Percentiles rank a stretch among this genome's conserved stretches.
Evolutionary conservation across 2,113 vertebrate genomes (phyloP).

Genomic region (Sardina pilchardus): DNA sequence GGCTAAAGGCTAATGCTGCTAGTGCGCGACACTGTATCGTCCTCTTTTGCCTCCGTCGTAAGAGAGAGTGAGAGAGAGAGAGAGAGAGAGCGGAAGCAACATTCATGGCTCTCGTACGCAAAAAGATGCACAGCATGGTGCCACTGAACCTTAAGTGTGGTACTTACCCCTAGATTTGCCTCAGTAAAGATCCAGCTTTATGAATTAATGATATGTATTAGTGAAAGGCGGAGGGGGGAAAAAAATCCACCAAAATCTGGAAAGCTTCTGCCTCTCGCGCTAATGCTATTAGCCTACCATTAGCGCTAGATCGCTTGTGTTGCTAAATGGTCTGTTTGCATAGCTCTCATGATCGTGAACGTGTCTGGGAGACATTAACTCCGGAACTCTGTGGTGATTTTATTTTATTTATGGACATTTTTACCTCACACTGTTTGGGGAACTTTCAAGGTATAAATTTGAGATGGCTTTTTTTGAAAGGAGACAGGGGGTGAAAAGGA

Average conservation of each 20-base stretch:
- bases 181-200: slow-evolving; percentile 44
- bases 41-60: not conserved
- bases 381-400: not conserved
- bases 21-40: not conserved
- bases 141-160: slow-evolving; percentile 35
- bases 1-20: not conserved
- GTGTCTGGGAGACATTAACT: not conserved
- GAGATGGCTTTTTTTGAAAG: not conserved
- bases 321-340: slow-evolving; percentile 48
- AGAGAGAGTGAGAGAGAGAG: slow-evolving; percentile 39
- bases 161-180: slow-evolving; percentile 40
- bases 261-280: slow-evolving; percentile 38
- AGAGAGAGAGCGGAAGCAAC: not conserved
- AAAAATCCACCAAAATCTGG: not conserved
- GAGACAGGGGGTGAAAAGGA: not conserved
- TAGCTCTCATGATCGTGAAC: not conserved
- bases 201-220: slow-evolving; percentile 55
- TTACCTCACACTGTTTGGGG: slow-evolving; percentile 16
- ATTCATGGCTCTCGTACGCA: not conserved
- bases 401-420: slow-evolving; percentile 16
- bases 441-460: slow-evolving; percentile 11
- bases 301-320: slow-evolving; percentile 43
- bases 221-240: slow-evolving; percentile 10
- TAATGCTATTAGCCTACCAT: slow-evolving; percentile 46
- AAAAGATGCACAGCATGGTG: not conserved